Evolutionary conservation across 2,888 invertebrate genomes (phyloP).

Genomic region (Escarpia spicata): DNA sequence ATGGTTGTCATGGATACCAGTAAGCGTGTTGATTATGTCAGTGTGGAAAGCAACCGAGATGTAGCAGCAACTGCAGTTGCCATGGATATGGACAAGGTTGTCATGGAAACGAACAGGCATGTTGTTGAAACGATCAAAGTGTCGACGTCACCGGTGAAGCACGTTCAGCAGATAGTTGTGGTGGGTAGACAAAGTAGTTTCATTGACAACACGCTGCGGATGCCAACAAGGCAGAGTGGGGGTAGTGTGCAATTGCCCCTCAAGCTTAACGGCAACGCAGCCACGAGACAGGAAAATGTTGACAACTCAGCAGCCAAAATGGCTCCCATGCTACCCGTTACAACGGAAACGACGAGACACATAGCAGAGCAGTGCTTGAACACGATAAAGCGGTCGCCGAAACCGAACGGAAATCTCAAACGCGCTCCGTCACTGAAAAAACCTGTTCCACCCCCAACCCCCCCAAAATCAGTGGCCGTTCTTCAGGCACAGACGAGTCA

Average conservation of each 20-base stretch:
- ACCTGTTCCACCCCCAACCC: background rate
- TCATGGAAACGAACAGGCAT: background rate
- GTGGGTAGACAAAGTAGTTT: background rate
- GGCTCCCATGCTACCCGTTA: conserved; percentile 36
- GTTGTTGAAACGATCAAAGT: conserved; percentile 16
- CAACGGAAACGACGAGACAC: conserved; percentile 35
- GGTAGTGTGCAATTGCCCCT: background rate
- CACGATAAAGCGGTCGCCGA: conserved; percentile 23
- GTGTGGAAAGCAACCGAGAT: background rate
- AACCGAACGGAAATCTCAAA: background rate
- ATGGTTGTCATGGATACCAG: conserved; percentile 16
- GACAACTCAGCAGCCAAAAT: conserved; percentile 25
- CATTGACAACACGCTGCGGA: too few species aligned
- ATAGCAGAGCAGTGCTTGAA: conserved; percentile 28
- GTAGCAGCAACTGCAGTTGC: background rate
- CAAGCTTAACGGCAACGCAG: background rate
- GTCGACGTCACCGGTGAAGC: background rate
- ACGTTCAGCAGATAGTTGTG: background rate
- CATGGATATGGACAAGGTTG: conserved; percentile 9
- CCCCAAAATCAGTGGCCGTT: background rate
- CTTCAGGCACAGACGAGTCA: background rate
- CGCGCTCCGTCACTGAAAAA: background rate
- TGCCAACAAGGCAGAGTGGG: background rate
- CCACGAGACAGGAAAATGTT: background rate
- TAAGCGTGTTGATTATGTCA: background rate